Base-by-base conservation (phyloP, 2,113 vertebrate species). In the Tympanuchus pallidicinctus region DNA sequence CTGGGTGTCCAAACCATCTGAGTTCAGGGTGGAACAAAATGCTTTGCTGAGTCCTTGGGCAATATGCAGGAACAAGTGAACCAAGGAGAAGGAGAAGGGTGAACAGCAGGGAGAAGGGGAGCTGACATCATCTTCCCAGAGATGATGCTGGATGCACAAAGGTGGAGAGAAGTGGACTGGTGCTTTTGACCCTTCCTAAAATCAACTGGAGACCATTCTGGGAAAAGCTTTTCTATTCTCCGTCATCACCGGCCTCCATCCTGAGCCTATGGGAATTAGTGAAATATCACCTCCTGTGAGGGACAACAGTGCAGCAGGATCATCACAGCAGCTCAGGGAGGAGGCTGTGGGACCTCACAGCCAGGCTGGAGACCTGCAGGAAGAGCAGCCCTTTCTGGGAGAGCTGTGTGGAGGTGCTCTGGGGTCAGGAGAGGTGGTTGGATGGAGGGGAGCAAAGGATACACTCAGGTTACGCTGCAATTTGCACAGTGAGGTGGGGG, bases 11-110 rank as follows among this genome's bases (percentile, higher is more conserved):
- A 89, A 89, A 8, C 36, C 10, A 6, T 38, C 83, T 81, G 84
- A 73, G 54, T 74, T 89, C 91, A 72, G 57, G 54, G 10, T 57
- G 67, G 69, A 80, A 90, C 87, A 59, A 66, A 73, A 95, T 40
- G 84, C 63, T 54, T 61, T 82, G 40, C 20, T n/a, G 81, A 90
- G 78, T 89, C 11, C 83, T 73, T 79, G 86, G 92, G 89, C 78
- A 63, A 81, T 13, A 16, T 40, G 25, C 48, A 85, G 83, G 90
- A 71, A 36, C 20, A 72, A 89, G 57, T 10, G 85, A 84, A 28
- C 10, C 13, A 38, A 54, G n/a, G 40, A 48, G 57, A 76, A 56
- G 19, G 65, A 43, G 74, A 36, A 36, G 38, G 22, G 42, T 43
- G 42, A 43, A 43, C 36, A 36, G 36, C 36, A 36, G 36, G 36